Conservation (phyloP, 2,888 invertebrate genomes). For the Hartigia nigra region DNA sequence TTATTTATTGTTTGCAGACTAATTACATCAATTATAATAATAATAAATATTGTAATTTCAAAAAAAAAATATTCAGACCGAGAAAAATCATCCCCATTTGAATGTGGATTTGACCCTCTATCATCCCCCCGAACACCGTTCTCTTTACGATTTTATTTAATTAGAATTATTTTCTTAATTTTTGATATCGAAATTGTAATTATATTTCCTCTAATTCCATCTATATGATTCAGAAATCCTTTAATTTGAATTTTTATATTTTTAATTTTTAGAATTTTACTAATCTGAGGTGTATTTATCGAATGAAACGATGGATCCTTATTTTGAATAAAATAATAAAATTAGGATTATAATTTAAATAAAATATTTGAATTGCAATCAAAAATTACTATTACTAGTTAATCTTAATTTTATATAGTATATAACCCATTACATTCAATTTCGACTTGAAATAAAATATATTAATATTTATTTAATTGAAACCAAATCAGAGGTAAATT, state of each 20-base stretch:
- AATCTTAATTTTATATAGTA: slow-evolving; percentile 29
- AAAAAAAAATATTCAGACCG: slow-evolving; percentile 72
- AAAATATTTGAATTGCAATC: too few relatives aligned
- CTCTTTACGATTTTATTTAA: slow-evolving; percentile 74
- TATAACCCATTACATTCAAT: slow-evolving; percentile 42
- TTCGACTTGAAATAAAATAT: slow-evolving; percentile 23
- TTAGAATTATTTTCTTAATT: slow-evolving; percentile 78
- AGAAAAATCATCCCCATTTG: slow-evolving; percentile 76
- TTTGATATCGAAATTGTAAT: slow-evolving; percentile 79
- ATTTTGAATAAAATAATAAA: slow-evolving; percentile 65
- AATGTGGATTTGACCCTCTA: slow-evolving; percentile 73
- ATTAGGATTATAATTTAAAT: too few relatives aligned
- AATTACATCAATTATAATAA: slow-evolving; percentile 63
- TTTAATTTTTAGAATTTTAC: slow-evolving; percentile 67
- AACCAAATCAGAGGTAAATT: slow-evolving; percentile 73
- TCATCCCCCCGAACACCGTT: slow-evolving; percentile 69
- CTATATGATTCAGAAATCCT: slow-evolving; percentile 57
- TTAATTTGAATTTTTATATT: slow-evolving; percentile 47
- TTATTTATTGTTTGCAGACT: slow-evolving; percentile 52
- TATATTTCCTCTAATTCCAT: slow-evolving; percentile 70
- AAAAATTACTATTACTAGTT: background rate
- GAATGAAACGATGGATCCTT: slow-evolving; percentile 73
- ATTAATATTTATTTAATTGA: slow-evolving; percentile 70
- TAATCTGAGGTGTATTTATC: slow-evolving; percentile 68
- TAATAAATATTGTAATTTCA: slow-evolving; percentile 68